Evolutionary conservation across 2,797 vertebrate species (phyloP).

Genomic region (Cossypha polioptera): DNA sequence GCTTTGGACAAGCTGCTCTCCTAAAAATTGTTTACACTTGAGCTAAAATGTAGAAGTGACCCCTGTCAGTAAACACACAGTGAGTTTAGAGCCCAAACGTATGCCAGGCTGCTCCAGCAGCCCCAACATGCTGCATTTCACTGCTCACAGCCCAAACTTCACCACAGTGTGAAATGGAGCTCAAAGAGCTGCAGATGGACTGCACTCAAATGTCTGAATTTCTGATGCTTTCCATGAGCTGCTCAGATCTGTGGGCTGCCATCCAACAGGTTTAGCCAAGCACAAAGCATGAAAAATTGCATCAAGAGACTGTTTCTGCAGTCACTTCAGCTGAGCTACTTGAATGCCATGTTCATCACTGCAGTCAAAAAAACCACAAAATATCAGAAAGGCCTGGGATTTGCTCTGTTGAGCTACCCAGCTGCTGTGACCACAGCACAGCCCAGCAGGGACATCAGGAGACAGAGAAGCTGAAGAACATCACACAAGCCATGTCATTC

Average conservation of each 20-base stretch:
- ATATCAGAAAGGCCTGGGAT: neutral
- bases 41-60: neutral
- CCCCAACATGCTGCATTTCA: neutral
- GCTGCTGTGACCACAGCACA: neutral
- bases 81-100: neutral
- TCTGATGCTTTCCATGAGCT: neutral
- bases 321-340: neutral
- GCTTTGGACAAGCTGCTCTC: neutral
- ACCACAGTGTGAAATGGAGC: neutral
- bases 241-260: neutral
- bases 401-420: neutral
- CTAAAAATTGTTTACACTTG: neutral
- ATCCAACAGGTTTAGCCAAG: constrained; percentile 19
- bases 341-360: neutral
- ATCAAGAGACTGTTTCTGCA: constrained; percentile 1
- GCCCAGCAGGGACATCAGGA: neutral
- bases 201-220: neutral
- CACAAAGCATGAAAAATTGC: constrained; percentile 17
- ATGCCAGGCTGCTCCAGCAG: neutral
- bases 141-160: neutral
- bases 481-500: fast-evolving
- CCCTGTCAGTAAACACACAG: neutral
- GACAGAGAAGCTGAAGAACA: neutral
- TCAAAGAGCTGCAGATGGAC: constrained; percentile 28
- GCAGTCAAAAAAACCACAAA: neutral